Evolutionary conservation across 2,797 vertebrate species (phyloP).

Genomic region (Poecilia velifera): DNA sequence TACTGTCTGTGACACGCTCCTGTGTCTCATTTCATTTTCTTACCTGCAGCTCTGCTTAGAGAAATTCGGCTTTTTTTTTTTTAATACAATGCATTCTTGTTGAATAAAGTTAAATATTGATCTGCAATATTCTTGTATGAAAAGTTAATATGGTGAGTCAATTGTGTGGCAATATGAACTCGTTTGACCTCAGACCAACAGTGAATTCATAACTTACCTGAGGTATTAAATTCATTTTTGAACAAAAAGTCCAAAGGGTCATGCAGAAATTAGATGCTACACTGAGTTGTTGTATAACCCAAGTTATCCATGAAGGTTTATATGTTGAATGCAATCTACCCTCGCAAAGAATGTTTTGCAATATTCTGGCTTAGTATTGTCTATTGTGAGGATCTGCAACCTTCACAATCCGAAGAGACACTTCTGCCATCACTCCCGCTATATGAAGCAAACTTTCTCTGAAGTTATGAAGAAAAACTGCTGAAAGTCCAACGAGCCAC

Average conservation of each 20-base stretch:
- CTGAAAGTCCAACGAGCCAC: background rate
- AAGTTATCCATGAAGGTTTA: background rate
- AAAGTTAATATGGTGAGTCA: slow-evolving; percentile 53
- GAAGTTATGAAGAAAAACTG: background rate
- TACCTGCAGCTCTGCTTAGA: slow-evolving; percentile 21
- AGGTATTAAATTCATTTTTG: slow-evolving; percentile 40
- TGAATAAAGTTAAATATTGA: slow-evolving; percentile 71
- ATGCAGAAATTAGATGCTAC: background rate
- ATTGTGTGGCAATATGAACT: slow-evolving; percentile 37
- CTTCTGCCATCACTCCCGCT: background rate
- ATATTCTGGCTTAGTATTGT: background rate
- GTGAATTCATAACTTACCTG: slow-evolving; percentile 16
- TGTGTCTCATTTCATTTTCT: slow-evolving; percentile 14
- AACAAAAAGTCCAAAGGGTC: slow-evolving; percentile 3
- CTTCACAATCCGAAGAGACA: background rate
- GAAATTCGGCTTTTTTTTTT: slow-evolving; percentile 3
- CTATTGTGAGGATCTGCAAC: background rate
- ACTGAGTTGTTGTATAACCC: background rate
- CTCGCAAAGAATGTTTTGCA: background rate
- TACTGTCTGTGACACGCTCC: slow-evolving; percentile 42
- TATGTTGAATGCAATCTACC: background rate
- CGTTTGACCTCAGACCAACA: slow-evolving; percentile 40
- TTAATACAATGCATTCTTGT: slow-evolving; percentile 20
- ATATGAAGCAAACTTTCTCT: background rate
- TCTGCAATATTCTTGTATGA: slow-evolving; percentile 57